Percentiles rank a stretch among this genome's conserved stretches.
These are phyloP conservation scores for Amblyopsis rosae DNA, from an alignment of 2,113 vertebrate species.

Conservation along the genomic window DNA sequence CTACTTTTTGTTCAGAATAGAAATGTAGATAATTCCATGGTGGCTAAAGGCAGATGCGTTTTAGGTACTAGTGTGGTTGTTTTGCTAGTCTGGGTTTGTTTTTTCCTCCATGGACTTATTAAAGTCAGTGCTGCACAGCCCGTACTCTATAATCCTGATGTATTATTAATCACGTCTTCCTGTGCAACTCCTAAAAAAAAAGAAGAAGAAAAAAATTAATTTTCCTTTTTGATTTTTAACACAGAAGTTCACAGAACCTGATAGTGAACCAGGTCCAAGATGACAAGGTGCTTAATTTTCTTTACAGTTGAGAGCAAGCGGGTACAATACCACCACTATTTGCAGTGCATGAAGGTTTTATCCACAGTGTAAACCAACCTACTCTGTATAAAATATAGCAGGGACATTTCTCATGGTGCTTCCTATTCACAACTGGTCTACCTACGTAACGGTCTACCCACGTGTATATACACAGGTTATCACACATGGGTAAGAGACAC, in stretches of 20 bases:
- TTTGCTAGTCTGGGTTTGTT: conserved; percentile 64
- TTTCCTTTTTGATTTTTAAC: conserved; percentile 58
- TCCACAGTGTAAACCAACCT: conserved; percentile 11
- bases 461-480: conserved; percentile 32
- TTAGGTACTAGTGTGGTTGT: conserved; percentile 54
- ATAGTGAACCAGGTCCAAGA: conserved; percentile 49
- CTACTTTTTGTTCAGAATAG: conserved; percentile 9
- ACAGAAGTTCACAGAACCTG: conserved; percentile 59
- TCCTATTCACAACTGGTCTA: too few relatives aligned
- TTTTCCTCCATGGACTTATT: conserved; percentile 71
- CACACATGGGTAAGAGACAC: conserved; percentile 21
- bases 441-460: conserved; percentile 5
- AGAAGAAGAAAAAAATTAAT: conserved; percentile 26
- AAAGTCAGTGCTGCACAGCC: conserved; percentile 66
- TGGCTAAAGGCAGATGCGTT: conserved; percentile 68
- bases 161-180: conserved; percentile 77
- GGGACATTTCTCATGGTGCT: conserved; percentile 10
- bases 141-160: conserved; percentile 73
- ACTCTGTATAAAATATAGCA: conserved; percentile 30
- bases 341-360: conserved; percentile 14
- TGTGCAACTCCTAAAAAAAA: conserved; percentile 45
- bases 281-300: conserved; percentile 66
- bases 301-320: conserved; percentile 36
- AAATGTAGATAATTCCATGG: conserved; percentile 44
- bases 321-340: conserved; percentile 44